phyloP scores from a whole-genome alignment of 1,140 invertebrate genomes.

The Oppia nitens region DNA sequence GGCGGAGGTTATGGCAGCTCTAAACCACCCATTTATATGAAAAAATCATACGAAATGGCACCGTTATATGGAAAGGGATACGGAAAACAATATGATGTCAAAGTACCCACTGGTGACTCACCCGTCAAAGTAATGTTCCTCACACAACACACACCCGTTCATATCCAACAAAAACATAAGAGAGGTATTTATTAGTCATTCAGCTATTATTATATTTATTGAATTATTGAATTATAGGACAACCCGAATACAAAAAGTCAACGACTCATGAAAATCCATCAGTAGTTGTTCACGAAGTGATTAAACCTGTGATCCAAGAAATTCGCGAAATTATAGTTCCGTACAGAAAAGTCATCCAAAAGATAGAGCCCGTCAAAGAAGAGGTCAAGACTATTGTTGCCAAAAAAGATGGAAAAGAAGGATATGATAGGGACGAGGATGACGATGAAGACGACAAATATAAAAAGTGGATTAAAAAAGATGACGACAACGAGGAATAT shows the following conservation, averaged over 20 bases:
- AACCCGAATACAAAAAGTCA: neutral
- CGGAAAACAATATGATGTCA: too few species aligned
- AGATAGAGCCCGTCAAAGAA: constrained; percentile 6
- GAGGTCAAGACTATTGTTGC: constrained; percentile 8
- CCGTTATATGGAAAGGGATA: too few species aligned
- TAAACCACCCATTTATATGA: too few species aligned
- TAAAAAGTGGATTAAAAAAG: too few species aligned
- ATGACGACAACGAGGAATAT: too few species aligned
- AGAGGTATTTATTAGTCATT: neutral
- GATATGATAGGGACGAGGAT: too few species aligned
- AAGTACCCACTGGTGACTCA: neutral
- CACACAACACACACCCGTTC: neutral
- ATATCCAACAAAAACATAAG: neutral
- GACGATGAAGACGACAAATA: too few species aligned
- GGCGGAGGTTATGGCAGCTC: too few species aligned
- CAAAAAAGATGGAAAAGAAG: too few species aligned
- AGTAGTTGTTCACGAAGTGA: neutral
- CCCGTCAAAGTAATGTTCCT: neutral
- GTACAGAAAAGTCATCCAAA: neutral
- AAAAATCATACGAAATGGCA: too few species aligned
- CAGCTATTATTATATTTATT: neutral
- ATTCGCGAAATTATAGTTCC: constrained; percentile 2
- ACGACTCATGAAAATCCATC: neutral
- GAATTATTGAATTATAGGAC: too few species aligned
- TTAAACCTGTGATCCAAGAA: constrained; percentile 3